Conservation (phyloP, 2,797 vertebrate species). For the Heteromormyrus szaboi region DNA sequence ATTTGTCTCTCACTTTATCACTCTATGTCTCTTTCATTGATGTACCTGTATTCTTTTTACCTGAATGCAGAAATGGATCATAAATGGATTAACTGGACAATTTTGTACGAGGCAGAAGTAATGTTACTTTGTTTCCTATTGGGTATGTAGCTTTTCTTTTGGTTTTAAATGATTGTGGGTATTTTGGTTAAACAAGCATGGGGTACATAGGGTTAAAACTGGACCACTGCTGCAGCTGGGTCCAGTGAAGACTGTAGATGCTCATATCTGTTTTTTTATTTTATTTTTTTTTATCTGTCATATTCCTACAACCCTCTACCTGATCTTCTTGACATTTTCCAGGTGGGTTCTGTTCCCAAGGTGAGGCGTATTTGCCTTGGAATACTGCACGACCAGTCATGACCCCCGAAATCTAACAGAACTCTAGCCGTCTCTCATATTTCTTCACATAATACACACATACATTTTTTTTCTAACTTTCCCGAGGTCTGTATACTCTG, state of each 20-base stretch:
- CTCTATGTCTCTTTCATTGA: background rate
- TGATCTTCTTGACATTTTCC: background rate
- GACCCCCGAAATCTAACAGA: background rate
- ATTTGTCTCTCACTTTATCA: background rate
- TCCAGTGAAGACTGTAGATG: background rate
- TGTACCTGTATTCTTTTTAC: background rate
- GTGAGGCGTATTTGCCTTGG: background rate
- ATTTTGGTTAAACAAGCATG: background rate
- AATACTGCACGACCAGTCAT: background rate
- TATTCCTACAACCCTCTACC: background rate
- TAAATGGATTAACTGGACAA: background rate
- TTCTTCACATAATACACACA: background rate
- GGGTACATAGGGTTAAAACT: background rate
- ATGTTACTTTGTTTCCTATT: background rate
- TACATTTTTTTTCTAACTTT: background rate
- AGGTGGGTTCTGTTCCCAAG: background rate
- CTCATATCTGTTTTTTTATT: background rate
- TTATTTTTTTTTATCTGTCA: background rate
- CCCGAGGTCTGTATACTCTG: background rate
- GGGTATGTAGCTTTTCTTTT: background rate
- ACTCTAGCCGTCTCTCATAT: background rate
- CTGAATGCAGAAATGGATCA: background rate
- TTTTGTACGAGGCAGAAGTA: background rate
- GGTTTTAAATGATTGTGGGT: background rate
- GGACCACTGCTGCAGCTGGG: background rate